Percentiles rank a stretch among this genome's conserved stretches.
These are phyloP conservation scores for Aythya baeri DNA, from an alignment of 2,113 vertebrate species.

Conservation along the genomic window DNA sequence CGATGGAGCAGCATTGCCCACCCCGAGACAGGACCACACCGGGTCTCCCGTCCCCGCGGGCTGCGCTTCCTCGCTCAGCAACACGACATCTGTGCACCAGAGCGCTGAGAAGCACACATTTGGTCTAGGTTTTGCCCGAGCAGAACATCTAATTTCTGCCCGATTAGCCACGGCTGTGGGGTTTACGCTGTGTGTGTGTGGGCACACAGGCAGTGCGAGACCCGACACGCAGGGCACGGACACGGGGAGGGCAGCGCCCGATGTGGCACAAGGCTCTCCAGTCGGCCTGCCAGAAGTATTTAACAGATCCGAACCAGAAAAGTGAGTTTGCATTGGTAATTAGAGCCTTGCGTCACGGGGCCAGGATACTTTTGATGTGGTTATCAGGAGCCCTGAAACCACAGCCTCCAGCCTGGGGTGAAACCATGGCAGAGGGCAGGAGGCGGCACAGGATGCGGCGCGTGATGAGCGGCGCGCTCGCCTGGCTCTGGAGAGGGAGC, in stretches of 20 bases:
- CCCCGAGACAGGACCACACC: not conserved
- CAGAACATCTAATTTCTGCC: constrained; percentile 14
- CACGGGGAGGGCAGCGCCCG: not conserved
- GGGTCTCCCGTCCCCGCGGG: not conserved
- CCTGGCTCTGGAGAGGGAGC: not conserved
- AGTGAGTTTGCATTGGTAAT: not conserved
- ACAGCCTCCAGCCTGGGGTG: not conserved
- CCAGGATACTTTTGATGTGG: not conserved
- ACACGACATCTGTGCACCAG: not conserved
- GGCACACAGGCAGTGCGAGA: not conserved
- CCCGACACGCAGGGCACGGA: accelerated
- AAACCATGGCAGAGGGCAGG: not conserved
- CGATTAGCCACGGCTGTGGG: not conserved
- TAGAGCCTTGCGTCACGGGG: accelerated
- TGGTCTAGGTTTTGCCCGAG: not conserved
- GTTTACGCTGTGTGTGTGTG: not conserved
- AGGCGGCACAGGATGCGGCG: not conserved
- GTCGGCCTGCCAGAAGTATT: not conserved
- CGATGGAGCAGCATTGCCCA: not conserved
- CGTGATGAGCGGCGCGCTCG: not conserved
- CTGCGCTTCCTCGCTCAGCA: not conserved
- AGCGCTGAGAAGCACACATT: not conserved
- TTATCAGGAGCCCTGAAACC: not conserved
- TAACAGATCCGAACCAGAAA: not conserved
- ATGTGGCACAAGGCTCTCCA: not conserved